A percentile compares a stretch with the other conserved stretches of the same genome.
These are phyloP conservation scores for Tetranychus truncatus DNA, from an alignment of 2,888 invertebrate species.

Conservation along the genomic window DNA sequence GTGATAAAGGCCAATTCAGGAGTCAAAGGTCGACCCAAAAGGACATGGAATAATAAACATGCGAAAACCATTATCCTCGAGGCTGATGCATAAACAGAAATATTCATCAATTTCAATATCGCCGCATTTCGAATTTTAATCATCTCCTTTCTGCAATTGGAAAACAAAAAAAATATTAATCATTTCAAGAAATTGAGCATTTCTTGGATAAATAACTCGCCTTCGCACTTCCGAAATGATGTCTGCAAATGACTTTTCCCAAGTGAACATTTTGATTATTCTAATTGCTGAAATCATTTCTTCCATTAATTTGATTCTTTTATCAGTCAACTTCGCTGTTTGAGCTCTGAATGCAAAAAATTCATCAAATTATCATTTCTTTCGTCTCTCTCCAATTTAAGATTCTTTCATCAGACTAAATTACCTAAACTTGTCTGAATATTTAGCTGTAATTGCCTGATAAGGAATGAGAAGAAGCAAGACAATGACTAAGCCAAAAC, in stretches of 20 bases:
- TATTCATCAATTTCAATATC: background rate
- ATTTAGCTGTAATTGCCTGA: slow-evolving; percentile 40
- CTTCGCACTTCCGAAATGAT: background rate
- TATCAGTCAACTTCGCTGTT: slow-evolving; percentile 69
- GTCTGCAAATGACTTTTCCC: slow-evolving; percentile 68
- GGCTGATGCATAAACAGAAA: background rate
- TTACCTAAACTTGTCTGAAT: background rate
- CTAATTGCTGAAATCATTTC: slow-evolving; percentile 83
- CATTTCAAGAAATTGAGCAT: background rate
- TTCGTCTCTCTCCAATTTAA: background rate
- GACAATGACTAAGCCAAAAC: slow-evolving; percentile 39
- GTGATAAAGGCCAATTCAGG: slow-evolving; percentile 60
- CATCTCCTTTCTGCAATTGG: background rate
- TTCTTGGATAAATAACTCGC: background rate
- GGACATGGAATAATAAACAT: slow-evolving; percentile 32
- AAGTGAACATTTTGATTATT: slow-evolving; percentile 91
- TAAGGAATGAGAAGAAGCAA: slow-evolving; percentile 61
- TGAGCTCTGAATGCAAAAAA: slow-evolving; percentile 39
- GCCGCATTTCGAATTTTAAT: background rate
- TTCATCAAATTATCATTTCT: background rate
- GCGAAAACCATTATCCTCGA: background rate
- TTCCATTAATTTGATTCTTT: slow-evolving; percentile 75
- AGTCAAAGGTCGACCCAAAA: slow-evolving; percentile 45
- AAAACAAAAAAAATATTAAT: background rate
- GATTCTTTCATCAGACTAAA: background rate